phyloP scores from a whole-genome alignment of 2,113 vertebrate species.

The Cervus canadensis region DNA sequence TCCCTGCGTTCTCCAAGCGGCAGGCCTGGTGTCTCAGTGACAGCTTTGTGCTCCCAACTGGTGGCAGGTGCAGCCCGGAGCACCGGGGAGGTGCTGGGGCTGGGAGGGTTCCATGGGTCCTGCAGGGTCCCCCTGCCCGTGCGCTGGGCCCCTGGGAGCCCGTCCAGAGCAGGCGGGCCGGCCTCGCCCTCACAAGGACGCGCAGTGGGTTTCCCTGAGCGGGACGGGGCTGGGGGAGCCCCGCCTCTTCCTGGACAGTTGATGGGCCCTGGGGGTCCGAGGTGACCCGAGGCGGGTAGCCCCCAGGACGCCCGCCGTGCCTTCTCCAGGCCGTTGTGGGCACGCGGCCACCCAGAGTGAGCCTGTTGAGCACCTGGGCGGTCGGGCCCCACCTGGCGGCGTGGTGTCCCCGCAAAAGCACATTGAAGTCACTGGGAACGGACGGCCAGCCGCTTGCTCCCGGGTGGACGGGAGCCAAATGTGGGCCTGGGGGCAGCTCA shows the following conservation, averaged over 20 bases:
- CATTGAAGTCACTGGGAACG: rapidly evolving
- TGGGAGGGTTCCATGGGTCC: not conserved
- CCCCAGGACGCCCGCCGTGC: not conserved
- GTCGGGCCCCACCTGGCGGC: not conserved
- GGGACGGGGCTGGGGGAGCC: not conserved
- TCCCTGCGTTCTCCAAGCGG: rapidly evolving
- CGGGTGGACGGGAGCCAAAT: not conserved
- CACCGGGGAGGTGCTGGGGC: not conserved
- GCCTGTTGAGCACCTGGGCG: not conserved
- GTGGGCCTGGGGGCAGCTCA: not conserved
- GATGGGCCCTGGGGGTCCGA: not conserved
- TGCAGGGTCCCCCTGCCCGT: rapidly evolving
- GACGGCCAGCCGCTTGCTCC: not conserved
- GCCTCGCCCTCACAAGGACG: not conserved
- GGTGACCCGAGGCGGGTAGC: too few species aligned
- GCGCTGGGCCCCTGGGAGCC: not conserved
- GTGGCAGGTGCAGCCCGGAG: not conserved
- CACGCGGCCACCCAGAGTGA: not conserved
- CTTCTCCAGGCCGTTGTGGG: rapidly evolving
- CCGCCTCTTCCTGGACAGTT: not conserved
- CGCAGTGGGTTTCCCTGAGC: not conserved
- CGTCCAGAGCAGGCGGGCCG: rapidly evolving
- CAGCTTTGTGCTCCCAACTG: not conserved
- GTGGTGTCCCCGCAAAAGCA: rapidly evolving
- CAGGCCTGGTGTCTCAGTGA: not conserved